A percentile compares a stretch with the other conserved stretches of the same genome.
phyloP scores from a whole-genome alignment of 2,113 vertebrate species.

The Ochotona princeps region DNA sequence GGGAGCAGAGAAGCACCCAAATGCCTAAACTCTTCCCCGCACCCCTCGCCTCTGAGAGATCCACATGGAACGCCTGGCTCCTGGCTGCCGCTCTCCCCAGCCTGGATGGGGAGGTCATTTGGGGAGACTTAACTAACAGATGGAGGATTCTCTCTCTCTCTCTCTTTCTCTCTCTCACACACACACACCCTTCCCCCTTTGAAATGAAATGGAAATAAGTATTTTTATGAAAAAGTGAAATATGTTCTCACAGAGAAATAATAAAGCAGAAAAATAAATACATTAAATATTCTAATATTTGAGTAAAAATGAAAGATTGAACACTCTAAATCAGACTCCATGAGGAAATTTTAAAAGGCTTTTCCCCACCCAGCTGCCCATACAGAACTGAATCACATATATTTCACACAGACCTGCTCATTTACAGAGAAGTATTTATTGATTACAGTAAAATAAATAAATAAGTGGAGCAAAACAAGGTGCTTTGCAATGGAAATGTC shows the following conservation, averaged over 20 bases:
- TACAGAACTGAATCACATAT: background rate
- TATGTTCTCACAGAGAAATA: background rate
- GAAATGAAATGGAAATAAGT: no score
- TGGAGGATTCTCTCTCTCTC: no score
- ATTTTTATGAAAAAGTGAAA: background rate
- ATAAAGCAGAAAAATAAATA: background rate
- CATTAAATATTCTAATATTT: background rate
- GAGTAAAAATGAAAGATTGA: background rate
- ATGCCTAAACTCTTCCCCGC: no score
- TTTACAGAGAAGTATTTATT: background rate
- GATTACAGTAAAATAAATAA: slow-evolving; percentile 17
- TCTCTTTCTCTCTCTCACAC: no score
- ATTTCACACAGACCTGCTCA: slow-evolving; percentile 17
- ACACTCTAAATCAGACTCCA: background rate
- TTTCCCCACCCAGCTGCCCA: background rate
- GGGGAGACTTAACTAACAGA: no score
- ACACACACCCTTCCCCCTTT: no score
- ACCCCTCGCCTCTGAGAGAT: no score
- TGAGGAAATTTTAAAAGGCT: background rate
- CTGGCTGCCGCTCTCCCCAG: no score
- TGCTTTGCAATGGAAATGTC: slow-evolving; percentile 9
- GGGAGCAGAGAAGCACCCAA: no score
- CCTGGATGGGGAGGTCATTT: no score
- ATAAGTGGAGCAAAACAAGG: background rate
- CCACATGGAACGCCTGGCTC: no score